Conservation (phyloP, 2,888 invertebrate genomes). For the Cyclophora albipunctata region DNA sequence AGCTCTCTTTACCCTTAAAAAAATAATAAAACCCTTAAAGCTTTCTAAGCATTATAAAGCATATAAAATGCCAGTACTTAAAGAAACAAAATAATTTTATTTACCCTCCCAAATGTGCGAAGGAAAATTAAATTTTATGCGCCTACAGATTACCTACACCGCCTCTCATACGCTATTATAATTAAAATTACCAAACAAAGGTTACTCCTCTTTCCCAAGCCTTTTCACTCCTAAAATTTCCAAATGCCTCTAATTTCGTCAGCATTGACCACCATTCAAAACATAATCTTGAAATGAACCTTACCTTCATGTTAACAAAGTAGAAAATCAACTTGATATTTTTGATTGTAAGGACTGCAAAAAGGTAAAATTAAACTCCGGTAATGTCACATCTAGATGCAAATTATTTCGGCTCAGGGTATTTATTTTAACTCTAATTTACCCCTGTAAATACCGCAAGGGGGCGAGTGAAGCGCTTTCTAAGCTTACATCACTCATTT, state of each 20-base stretch:
- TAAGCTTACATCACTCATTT: constrained; percentile 13
- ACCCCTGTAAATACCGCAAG: constrained; percentile 63
- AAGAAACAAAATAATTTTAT: neutral
- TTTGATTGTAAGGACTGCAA: constrained; percentile 19
- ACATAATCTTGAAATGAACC: constrained; percentile 4
- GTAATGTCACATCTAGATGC: constrained; percentile 74
- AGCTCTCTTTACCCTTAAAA: too few relatives aligned
- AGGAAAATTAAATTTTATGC: neutral
- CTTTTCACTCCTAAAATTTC: neutral
- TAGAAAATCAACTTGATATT: constrained; percentile 11
- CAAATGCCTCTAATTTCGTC: constrained; percentile 8
- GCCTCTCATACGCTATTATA: too few relatives aligned
- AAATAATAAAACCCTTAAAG: too few relatives aligned
- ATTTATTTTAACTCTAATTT: constrained; percentile 69
- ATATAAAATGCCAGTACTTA: too few relatives aligned
- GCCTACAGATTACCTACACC: too few relatives aligned
- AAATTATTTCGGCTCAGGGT: constrained; percentile 63
- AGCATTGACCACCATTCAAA: neutral
- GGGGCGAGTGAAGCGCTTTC: constrained; percentile 33
- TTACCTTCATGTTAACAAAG: constrained; percentile 8
- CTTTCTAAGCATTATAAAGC: too few relatives aligned
- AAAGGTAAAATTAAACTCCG: constrained; percentile 47
- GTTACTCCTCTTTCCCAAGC: neutral
- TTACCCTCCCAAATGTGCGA: neutral
- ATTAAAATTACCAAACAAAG: too few relatives aligned